phyloP scores from a whole-genome alignment of 2,888 invertebrate species.

The Epirrhoe alternata region DNA sequence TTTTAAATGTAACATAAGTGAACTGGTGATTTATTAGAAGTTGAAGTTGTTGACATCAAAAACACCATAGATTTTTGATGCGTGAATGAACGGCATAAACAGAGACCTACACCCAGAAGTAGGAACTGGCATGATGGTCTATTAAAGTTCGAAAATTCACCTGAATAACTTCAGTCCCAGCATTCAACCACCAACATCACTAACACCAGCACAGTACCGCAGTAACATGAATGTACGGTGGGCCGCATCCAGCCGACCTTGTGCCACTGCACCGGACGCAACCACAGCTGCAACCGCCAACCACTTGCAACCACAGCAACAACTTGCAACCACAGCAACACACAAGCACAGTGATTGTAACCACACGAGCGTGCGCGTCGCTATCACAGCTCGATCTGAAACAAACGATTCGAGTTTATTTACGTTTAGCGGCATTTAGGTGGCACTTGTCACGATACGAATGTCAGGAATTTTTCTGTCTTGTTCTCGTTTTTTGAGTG shows the following conservation, averaged over 20 bases:
- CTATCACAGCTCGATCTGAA: slow-evolving; percentile 40
- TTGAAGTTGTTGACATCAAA: too few relatives aligned
- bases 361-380: slow-evolving; percentile 34
- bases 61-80: too few relatives aligned
- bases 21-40: too few relatives aligned
- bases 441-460: slow-evolving; percentile 39
- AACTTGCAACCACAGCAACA: background rate
- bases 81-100: too few relatives aligned
- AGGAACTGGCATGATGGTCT: too few relatives aligned
- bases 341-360: background rate
- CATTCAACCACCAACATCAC: slow-evolving; percentile 34
- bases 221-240: slow-evolving; percentile 29
- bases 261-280: slow-evolving; percentile 3
- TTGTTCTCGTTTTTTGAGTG: too few relatives aligned
- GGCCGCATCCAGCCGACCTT: slow-evolving; percentile 19
- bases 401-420: slow-evolving; percentile 39
- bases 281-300: background rate
- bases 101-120: too few relatives aligned
- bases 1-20: too few relatives aligned
- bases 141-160: slow-evolving; percentile 6
- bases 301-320: background rate
- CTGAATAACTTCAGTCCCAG: slow-evolving; percentile 29
- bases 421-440: slow-evolving; percentile 37
- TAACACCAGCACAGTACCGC: slow-evolving; percentile 27
- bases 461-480: slow-evolving; percentile 22